Conservation (phyloP, 1,140 invertebrate genomes). For the Sycophaga agraensis region DNA sequence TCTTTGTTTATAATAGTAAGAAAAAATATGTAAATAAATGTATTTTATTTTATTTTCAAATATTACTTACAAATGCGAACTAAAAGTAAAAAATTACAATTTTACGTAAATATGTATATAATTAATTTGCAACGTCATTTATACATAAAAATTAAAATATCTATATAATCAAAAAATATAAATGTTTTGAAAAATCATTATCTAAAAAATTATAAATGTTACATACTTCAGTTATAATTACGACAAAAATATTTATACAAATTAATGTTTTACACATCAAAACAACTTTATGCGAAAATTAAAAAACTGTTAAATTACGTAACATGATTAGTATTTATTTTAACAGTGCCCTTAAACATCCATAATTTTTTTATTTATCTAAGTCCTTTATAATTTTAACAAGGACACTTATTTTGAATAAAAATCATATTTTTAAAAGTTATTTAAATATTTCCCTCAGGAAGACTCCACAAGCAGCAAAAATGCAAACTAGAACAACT, state of each 20-base stretch:
- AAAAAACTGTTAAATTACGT: neutral
- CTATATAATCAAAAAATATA: neutral
- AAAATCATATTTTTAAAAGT: no score
- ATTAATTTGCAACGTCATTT: neutral
- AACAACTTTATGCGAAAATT: no score
- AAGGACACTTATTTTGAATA: no score
- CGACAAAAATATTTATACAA: neutral
- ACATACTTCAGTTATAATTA: no score
- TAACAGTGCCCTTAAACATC: conserved; percentile 6
- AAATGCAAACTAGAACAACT: no score
- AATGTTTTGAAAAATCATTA: no score
- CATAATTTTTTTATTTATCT: conserved; percentile 26
- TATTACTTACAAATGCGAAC: neutral
- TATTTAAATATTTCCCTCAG: no score
- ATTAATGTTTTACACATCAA: neutral
- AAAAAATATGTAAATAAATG: conserved; percentile 3
- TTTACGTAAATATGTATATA: neutral
- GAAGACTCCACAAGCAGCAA: no score
- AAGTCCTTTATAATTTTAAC: neutral
- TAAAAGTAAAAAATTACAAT: neutral
- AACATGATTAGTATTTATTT: conserved; percentile 13
- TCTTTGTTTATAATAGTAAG: neutral
- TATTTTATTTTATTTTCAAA: neutral
- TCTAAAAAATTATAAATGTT: no score
- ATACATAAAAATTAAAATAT: neutral